A percentile compares a stretch with the other conserved stretches of the same genome.
Conservation (phyloP, 2,113 vertebrate genomes). For the Rhinoderma darwinii region DNA sequence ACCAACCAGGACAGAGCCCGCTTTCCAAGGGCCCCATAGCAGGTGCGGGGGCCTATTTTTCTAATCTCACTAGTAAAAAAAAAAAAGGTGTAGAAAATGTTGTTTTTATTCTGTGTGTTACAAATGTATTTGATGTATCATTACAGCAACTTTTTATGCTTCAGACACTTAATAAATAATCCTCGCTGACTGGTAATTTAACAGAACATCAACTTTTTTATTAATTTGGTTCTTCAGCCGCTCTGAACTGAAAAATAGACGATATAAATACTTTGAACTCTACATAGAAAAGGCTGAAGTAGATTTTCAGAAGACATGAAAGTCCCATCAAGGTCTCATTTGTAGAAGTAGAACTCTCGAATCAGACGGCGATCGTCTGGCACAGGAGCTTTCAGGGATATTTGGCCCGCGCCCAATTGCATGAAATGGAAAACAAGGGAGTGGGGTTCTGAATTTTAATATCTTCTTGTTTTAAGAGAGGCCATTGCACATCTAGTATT, state of each 20-base stretch:
- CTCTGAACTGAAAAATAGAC: neutral
- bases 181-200: neutral
- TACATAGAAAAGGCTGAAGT: conserved; percentile 51
- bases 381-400: conserved; percentile 65
- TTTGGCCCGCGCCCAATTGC: conserved; percentile 64
- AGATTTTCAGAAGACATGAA: conserved; percentile 59
- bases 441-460: conserved; percentile 67
- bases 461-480: conserved; percentile 67
- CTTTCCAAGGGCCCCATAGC: too few relatives aligned
- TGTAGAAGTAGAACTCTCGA: conserved; percentile 59
- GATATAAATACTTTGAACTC: conserved; percentile 40
- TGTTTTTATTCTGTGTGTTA: neutral
- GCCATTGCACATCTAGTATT: conserved; percentile 62
- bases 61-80: too few relatives aligned
- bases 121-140: neutral
- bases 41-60: too few relatives aligned
- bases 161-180: neutral
- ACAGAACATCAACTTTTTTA: neutral
- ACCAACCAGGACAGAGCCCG: too few relatives aligned
- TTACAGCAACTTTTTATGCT: neutral
- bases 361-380: conserved; percentile 61
- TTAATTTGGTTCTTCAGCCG: neutral
- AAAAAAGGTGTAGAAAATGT: neutral
- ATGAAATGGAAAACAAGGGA: conserved; percentile 63
- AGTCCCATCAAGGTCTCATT: conserved; percentile 64